These are phyloP conservation scores for Mizuhopecten yessoensis DNA, from an alignment of 1,140 invertebrate species.

Conservation along the genomic window DNA sequence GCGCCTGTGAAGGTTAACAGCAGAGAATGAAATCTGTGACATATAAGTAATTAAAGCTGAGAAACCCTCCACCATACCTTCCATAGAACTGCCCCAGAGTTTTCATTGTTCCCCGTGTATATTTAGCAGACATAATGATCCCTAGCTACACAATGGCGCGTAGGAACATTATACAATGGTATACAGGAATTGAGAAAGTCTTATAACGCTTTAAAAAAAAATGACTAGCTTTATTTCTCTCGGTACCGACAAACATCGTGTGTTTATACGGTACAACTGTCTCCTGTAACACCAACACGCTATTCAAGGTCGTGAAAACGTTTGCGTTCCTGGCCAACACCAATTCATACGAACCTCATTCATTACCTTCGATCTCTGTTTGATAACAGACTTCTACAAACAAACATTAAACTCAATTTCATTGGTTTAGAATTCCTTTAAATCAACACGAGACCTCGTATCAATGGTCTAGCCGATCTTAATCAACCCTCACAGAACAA, in stretches of 20 bases:
- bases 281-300: not conserved
- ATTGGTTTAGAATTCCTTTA: slow-evolving; percentile 25
- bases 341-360: not conserved
- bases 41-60: no score
- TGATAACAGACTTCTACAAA: not conserved
- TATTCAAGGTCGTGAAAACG: not conserved
- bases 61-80: no score
- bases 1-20: no score
- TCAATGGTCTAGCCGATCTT: not conserved
- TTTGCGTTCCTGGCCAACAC: not conserved
- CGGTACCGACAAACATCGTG: not conserved
- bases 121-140: no score
- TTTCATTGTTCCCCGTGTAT: no score
- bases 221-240: not conserved
- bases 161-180: not conserved
- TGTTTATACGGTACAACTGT: not conserved
- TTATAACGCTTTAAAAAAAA: not conserved
- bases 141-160: not conserved
- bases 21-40: no score
- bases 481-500: not conserved
- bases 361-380: not conserved
- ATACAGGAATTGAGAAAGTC: not conserved
- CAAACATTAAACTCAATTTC: not conserved
- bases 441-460: not conserved
- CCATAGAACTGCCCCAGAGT: no score